phyloP scores from a whole-genome alignment of 2,888 invertebrate species.

The Mycogona germanica region DNA sequence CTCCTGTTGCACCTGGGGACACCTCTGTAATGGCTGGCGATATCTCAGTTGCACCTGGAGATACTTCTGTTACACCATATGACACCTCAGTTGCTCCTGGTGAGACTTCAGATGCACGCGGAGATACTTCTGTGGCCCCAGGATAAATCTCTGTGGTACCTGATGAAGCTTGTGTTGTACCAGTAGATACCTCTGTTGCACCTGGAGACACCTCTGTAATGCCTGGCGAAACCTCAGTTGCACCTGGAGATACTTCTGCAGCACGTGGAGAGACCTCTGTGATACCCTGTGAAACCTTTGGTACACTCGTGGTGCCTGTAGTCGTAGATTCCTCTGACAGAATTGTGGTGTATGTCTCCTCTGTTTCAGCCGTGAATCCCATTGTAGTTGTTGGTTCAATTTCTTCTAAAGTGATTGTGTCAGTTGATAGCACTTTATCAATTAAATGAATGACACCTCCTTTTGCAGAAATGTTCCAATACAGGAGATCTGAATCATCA shows the following conservation, averaged over 20 bases:
- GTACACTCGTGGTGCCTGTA: not conserved
- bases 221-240: not conserved
- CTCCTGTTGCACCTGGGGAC: no score
- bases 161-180: not conserved
- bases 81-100: not conserved
- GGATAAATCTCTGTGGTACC: not conserved
- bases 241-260: not conserved
- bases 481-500: constrained; percentile 13
- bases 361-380: constrained; percentile 4
- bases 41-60: not conserved
- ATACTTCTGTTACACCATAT: not conserved
- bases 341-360: not conserved
- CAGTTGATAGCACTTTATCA: constrained; percentile 5
- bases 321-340: not conserved
- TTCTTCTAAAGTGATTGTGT: constrained; percentile 9
- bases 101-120: not conserved
- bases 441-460: constrained; percentile 13
- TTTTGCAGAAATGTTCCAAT: constrained; percentile 15
- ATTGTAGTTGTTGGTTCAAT: constrained; percentile 5
- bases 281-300: not conserved
- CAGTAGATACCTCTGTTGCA: not conserved
- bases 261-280: not conserved
- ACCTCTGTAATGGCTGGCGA: no score
- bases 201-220: not conserved
- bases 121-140: not conserved